These are phyloP conservation scores for Heliconius sara DNA, from an alignment of 2,888 invertebrate genomes.

Conservation along the genomic window DNA sequence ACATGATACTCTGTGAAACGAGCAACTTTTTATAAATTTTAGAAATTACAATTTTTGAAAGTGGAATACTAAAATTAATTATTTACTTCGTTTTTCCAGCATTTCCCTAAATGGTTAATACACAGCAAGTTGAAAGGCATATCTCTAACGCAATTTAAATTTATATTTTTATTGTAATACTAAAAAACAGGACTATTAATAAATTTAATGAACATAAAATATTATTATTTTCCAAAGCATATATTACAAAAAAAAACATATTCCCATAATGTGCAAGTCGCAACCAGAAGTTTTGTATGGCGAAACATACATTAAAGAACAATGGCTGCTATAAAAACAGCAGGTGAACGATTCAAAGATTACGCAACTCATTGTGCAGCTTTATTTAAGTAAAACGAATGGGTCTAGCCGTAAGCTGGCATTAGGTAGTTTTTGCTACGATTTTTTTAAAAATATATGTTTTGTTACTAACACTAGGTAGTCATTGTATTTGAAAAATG, in stretches of 20 bases:
- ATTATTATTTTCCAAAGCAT: background rate
- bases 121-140: too few relatives aligned
- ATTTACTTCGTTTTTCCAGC: too few relatives aligned
- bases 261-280: constrained; percentile 42
- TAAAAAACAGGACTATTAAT: background rate
- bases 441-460: background rate
- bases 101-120: too few relatives aligned
- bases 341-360: constrained; percentile 44
- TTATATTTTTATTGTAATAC: too few relatives aligned
- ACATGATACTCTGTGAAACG: too few relatives aligned
- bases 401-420: constrained; percentile 11
- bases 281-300: constrained; percentile 44
- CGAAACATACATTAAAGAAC: constrained; percentile 49
- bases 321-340: constrained; percentile 51
- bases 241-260: constrained; percentile 30
- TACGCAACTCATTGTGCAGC: constrained; percentile 45
- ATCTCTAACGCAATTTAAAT: background rate
- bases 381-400: constrained; percentile 38
- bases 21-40: too few relatives aligned
- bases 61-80: too few relatives aligned
- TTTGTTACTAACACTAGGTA: background rate
- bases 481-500: constrained; percentile 1
- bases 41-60: too few relatives aligned
- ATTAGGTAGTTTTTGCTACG: background rate
- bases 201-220: background rate